phyloP scores from a whole-genome alignment of 2,113 vertebrate species.

The Nanorana parkeri region DNA sequence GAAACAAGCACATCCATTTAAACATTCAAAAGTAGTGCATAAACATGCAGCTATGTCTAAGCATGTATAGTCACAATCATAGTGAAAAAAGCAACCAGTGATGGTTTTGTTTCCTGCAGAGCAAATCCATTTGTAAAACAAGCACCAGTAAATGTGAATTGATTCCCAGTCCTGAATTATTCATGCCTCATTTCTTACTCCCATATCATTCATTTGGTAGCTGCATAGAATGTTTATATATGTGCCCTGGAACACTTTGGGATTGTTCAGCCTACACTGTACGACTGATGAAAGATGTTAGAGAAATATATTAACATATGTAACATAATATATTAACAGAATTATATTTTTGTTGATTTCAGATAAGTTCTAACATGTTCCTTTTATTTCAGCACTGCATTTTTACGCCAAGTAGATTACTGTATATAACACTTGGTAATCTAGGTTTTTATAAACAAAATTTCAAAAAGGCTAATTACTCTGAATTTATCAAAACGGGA shows the following conservation, averaged over 20 bases:
- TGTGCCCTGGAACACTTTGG: not conserved
- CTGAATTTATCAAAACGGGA: no score
- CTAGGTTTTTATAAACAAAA: no score
- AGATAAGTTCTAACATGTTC: not conserved
- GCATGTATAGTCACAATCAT: not conserved
- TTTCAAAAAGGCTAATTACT: no score
- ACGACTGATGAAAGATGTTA: not conserved
- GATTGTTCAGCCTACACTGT: not conserved
- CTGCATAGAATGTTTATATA: not conserved
- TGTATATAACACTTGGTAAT: no score
- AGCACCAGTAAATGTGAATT: not conserved
- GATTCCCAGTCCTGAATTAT: not conserved
- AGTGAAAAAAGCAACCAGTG: not conserved
- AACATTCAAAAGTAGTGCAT: no score
- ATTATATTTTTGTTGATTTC: not conserved
- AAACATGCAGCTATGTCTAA: no score
- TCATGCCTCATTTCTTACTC: slow-evolving; percentile 5
- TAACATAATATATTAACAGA: not conserved
- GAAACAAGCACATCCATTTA: no score
- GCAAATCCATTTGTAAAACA: slow-evolving; percentile 20
- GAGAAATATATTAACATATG: slow-evolving; percentile 1
- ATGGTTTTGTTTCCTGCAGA: slow-evolving; percentile 2
- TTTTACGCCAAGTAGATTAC: not conserved
- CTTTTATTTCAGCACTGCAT: not conserved
- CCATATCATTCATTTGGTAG: not conserved